These are phyloP conservation scores for Enteromius argenteus DNA, from an alignment of 2,797 vertebrate species.

Conservation along the genomic window DNA sequence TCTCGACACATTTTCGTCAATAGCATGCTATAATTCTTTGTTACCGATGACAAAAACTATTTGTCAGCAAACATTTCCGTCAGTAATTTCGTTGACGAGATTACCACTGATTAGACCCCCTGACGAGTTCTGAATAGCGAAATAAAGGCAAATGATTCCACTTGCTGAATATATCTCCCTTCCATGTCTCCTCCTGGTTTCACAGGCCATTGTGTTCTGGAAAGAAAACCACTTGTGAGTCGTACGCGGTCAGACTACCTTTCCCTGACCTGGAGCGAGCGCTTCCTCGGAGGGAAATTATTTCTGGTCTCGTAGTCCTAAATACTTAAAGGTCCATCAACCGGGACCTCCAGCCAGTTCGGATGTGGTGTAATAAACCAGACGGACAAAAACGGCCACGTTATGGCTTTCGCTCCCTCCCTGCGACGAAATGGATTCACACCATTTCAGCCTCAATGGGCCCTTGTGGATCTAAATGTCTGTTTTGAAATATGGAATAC, in stretches of 20 bases:
- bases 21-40: not conserved
- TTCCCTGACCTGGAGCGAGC: conserved; percentile 34
- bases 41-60: not conserved
- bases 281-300: conserved; percentile 36
- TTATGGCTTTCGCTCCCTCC: conserved; percentile 14
- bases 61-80: conserved; percentile 19
- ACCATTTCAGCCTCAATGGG: conserved; percentile 50
- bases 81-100: not conserved
- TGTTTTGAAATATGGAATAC: conserved; percentile 54
- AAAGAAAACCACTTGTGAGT: conserved; percentile 39
- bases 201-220: conserved; percentile 31
- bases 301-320: conserved; percentile 39
- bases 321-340: conserved; percentile 53
- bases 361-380: conserved; percentile 33
- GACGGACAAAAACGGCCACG: conserved; percentile 39
- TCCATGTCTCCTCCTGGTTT: conserved; percentile 17
- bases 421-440: conserved; percentile 48
- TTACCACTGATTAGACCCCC: conserved; percentile 14
- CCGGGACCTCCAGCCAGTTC: conserved; percentile 33
- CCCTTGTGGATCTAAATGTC: conserved; percentile 50
- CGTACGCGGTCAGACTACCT: conserved; percentile 21
- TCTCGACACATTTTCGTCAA: not conserved
- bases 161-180: not conserved
- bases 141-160: not conserved
- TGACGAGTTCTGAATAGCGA: not conserved